These are phyloP conservation scores for Calameuta filiformis DNA, from an alignment of 2,888 invertebrate species.

Conservation along the genomic window DNA sequence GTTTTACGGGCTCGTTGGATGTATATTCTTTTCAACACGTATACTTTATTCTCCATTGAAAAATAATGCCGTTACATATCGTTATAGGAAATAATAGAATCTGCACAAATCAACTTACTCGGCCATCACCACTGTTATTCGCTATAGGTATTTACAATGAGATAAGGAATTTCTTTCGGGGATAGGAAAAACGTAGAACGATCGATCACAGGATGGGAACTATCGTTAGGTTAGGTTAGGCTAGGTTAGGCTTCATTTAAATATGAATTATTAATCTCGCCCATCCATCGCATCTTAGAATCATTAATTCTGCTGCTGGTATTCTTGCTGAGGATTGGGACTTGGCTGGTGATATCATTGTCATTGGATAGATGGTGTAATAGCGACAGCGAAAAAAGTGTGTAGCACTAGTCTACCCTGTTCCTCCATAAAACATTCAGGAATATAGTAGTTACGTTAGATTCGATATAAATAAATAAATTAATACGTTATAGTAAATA, in stretches of 20 bases:
- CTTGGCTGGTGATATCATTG: neutral
- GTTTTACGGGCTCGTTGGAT: no score
- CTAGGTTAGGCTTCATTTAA: neutral
- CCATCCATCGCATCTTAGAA: neutral
- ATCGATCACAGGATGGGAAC: neutral
- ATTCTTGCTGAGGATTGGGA: neutral
- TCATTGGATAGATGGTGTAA: neutral
- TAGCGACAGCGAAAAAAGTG: slow-evolving; percentile 46
- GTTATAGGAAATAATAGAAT: slow-evolving; percentile 62
- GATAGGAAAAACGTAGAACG: neutral
- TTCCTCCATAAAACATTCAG: slow-evolving; percentile 59
- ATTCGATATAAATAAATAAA: slow-evolving; percentile 30
- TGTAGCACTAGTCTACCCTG: slow-evolving; percentile 63
- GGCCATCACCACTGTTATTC: slow-evolving; percentile 55
- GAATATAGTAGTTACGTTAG: slow-evolving; percentile 36
- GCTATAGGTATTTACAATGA: slow-evolving; percentile 56
- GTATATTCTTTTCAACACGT: slow-evolving; percentile 53
- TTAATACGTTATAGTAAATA: slow-evolving; percentile 29
- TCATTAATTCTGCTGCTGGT: neutral
- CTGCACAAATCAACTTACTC: slow-evolving; percentile 63
- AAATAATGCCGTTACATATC: slow-evolving; percentile 62
- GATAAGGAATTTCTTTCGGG: slow-evolving; percentile 6
- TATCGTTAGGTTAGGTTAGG: no score
- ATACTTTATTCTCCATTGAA: slow-evolving; percentile 63
- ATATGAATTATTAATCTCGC: neutral